Conservation (phyloP, 2,113 vertebrate species). For the Amphiprion ocellaris region DNA sequence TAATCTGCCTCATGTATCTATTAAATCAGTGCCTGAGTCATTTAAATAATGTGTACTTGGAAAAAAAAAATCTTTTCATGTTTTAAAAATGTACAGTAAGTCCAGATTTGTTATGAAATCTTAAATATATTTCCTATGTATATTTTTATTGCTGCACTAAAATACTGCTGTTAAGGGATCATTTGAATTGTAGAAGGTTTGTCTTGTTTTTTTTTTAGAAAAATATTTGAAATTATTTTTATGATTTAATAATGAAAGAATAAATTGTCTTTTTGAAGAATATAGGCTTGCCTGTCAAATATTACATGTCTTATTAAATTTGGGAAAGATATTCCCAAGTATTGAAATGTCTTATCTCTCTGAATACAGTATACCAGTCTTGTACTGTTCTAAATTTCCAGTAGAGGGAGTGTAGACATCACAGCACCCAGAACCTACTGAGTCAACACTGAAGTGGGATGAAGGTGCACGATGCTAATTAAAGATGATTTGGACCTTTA, state of each 20-base stretch:
- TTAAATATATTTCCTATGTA: conserved; percentile 53
- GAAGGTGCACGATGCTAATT: neutral
- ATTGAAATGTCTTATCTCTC: no score
- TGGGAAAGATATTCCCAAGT: no score
- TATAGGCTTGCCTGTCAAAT: neutral
- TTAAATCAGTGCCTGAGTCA: conserved; percentile 14
- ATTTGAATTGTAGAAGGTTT: conserved; percentile 26
- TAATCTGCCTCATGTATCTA: conserved; percentile 30
- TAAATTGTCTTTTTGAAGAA: conserved; percentile 64
- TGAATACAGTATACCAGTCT: neutral
- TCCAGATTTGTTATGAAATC: conserved; percentile 33
- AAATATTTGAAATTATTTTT: conserved; percentile 64
- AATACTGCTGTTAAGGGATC: conserved; percentile 23
- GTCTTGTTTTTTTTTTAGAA: conserved; percentile 18
- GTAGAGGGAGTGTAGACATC: conserved; percentile 78
- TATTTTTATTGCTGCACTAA: conserved; percentile 60
- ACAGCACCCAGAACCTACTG: conserved; percentile 35
- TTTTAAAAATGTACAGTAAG: conserved; percentile 56
- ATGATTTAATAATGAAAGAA: conserved; percentile 59
- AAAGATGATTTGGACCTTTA: neutral
- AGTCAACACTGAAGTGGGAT: neutral
- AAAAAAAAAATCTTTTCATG: conserved; percentile 24
- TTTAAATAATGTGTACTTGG: conserved; percentile 40
- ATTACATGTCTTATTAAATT: no score
- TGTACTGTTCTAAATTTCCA: conserved; percentile 64